phyloP scores from a whole-genome alignment of 1,140 invertebrate species.

The Atta colombica region DNA sequence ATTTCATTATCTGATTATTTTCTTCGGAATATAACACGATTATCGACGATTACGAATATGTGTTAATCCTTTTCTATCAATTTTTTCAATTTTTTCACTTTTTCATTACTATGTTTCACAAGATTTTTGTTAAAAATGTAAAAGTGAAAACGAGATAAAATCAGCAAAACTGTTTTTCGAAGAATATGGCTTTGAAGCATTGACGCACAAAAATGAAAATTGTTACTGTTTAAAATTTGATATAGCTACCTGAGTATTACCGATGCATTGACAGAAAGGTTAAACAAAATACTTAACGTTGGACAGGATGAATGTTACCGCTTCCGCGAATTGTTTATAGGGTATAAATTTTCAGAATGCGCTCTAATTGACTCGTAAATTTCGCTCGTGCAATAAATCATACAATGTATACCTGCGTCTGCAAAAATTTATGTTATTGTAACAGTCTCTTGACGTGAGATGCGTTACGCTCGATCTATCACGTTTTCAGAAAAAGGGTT shows the following conservation, averaged over 20 bases:
- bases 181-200: too few relatives aligned
- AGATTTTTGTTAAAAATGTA: too few relatives aligned
- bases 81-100: too few relatives aligned
- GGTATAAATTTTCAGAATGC: conserved; percentile 39
- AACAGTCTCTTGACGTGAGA: conserved; percentile 18
- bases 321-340: background rate
- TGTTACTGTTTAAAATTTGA: too few relatives aligned
- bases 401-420: background rate
- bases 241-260: too few relatives aligned
- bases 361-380: conserved; percentile 56
- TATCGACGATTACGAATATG: background rate
- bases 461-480: conserved; percentile 1
- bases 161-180: too few relatives aligned
- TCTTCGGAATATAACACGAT: background rate
- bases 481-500: conserved; percentile 22
- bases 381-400: conserved; percentile 40
- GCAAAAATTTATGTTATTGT: conserved; percentile 27
- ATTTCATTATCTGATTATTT: background rate
- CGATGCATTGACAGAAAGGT: background rate
- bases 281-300: background rate
- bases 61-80: too few relatives aligned
- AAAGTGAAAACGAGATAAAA: too few relatives aligned
- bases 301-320: background rate
- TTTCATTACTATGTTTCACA: too few relatives aligned
- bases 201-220: too few relatives aligned